Base-by-base conservation (phyloP, 2,888 invertebrate species). In the Agrilus mali region DNA sequence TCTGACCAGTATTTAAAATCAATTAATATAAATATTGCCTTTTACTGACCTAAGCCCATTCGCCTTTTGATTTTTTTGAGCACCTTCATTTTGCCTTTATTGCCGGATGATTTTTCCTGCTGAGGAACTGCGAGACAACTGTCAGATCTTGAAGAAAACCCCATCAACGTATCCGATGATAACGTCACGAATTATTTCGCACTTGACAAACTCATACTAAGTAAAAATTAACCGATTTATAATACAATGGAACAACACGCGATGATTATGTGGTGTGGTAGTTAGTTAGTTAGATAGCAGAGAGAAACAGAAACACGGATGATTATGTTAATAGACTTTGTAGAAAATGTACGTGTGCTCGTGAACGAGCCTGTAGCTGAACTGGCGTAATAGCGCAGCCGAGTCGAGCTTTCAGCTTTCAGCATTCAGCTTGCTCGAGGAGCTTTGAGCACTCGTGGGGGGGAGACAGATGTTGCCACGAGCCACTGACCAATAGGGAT, bases 61-160 rank as follows among this genome's bases (percentile, higher is more conserved):
- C 86, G 85, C 60, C 80, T 81, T 68, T 88, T 88, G 59, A 89
- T 83, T 65, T 88, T 89, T 75, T 89, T 89, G 50, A 89, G 70
- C 48, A 89, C 84, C 72, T 88, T 88, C 86, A 89, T 88, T 71
- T 87, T 88, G 65, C 71, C 71, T 53, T 70, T 69, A 10, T 7
- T 22, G 22, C 27, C 10, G 10, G 27, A 10, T 8, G 27, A 27
- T 10, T 8, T 27, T 27, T 27, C 27, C 27, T 27, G 27, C 2
- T 27, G 10, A 2, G 27, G 27, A 27, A 27, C 17, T 40, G 40
- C n/a, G 10, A 33, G 8, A 32, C 27, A 12, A 14, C 12, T 17
- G 17, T 16, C 10, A 14, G 27, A 13, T 6, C 27, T 41, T n/a
- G 17, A 17, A 37, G 16, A 7, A 37, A 13, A 15, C 16, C 20